Evolutionary conservation across 2,888 invertebrate genomes (phyloP).

Genomic region (Meiosimyza decipiens): DNA sequence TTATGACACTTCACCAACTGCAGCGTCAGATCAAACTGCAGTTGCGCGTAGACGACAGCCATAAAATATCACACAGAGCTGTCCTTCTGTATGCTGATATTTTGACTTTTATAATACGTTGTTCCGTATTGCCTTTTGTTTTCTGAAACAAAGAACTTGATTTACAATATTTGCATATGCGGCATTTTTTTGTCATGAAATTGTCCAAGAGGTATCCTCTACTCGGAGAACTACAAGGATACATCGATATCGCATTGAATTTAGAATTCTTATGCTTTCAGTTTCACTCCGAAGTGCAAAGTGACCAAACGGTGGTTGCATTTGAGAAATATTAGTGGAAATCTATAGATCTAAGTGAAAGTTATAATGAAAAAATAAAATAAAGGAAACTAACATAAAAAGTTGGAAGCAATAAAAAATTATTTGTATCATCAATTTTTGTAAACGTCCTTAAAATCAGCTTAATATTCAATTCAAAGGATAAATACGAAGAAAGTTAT

Average conservation of each 20-base stretch:
- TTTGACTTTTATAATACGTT: constrained; percentile 28
- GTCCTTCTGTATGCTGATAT: constrained; percentile 28
- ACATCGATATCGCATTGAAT: too few species aligned
- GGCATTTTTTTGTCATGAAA: background rate
- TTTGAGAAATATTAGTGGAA: background rate
- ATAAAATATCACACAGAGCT: background rate
- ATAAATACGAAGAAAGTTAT: too few species aligned
- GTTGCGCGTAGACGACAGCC: background rate
- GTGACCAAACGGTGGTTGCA: constrained; percentile 15
- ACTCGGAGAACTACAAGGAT: too few species aligned
- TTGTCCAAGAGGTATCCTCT: too few species aligned
- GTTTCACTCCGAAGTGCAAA: constrained; percentile 34
- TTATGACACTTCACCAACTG: constrained; percentile 24
- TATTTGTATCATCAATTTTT: background rate
- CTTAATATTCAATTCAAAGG: background rate
- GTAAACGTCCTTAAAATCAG: constrained; percentile 1
- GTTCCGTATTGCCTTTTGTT: constrained; percentile 11
- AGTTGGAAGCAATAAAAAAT: too few species aligned
- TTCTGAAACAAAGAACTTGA: constrained; percentile 37
- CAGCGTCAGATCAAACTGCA: constrained; percentile 15
- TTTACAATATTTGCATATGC: constrained; percentile 44
- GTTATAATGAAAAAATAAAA: too few species aligned
- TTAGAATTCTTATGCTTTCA: constrained; percentile 26
- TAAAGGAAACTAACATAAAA: too few species aligned
- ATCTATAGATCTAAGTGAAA: too few species aligned